Conservation (phyloP, 1,140 invertebrate genomes). For the Cyphomyrmex costatus region DNA sequence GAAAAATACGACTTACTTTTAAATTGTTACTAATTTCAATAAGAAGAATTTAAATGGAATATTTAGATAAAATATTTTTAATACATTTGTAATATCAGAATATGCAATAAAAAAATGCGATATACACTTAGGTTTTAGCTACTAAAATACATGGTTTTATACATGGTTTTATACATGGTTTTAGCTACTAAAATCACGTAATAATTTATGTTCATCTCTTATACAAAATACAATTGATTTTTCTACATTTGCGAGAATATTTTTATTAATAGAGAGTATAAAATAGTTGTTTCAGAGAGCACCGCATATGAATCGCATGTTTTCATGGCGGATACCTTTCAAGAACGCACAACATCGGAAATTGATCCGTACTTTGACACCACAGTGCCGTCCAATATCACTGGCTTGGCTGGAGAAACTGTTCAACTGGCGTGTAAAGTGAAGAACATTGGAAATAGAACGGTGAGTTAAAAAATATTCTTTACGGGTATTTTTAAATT, state of each 20-base stretch:
- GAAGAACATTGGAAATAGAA: slow-evolving; percentile 89
- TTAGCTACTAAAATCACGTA: not conserved
- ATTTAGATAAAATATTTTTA: not conserved
- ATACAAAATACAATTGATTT: not conserved
- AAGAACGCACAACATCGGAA: slow-evolving; percentile 90
- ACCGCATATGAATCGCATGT: slow-evolving; percentile 35
- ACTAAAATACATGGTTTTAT: too few species aligned
- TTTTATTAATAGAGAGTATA: not conserved
- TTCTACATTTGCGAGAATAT: not conserved
- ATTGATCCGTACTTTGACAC: slow-evolving; percentile 87
- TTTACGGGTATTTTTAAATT: not conserved
- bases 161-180: too few species aligned
- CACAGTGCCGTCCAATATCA: slow-evolving; percentile 87
- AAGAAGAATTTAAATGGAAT: too few species aligned
- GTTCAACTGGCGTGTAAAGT: slow-evolving; percentile 88
- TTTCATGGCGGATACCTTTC: slow-evolving; percentile 17
- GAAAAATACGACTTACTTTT: not conserved
- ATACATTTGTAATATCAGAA: not conserved
- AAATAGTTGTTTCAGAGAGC: slow-evolving; percentile 61
- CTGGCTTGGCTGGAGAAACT: slow-evolving; percentile 88
- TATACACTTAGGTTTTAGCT: not conserved
- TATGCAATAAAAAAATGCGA: not conserved
- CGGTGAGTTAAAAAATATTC: slow-evolving; percentile 83
- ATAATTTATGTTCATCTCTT: not conserved
- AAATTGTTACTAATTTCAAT: not conserved